phyloP scores from a whole-genome alignment of 2,888 invertebrate species.

The Ophion ellenae region DNA sequence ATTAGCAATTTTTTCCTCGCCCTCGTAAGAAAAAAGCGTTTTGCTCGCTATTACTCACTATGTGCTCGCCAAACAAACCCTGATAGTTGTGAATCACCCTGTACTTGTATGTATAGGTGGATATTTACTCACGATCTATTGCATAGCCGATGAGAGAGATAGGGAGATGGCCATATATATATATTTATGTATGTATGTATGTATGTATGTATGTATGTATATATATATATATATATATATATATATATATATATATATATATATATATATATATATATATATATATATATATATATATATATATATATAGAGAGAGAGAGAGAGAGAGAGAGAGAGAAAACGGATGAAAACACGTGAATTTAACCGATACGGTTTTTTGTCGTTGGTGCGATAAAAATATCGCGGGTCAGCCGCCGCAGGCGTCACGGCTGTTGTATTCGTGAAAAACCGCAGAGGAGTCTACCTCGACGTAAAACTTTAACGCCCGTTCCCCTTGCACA shows the following conservation, averaged over 20 bases:
- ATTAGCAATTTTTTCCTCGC: neutral
- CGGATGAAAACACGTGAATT: constrained; percentile 48
- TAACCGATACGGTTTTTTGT: constrained; percentile 61
- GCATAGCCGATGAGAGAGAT: neutral
- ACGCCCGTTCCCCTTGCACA: neutral
- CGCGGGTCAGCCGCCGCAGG: constrained; percentile 35
- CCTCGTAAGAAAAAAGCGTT: no score
- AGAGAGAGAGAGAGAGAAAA: constrained; percentile 29
- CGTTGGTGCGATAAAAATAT: constrained; percentile 60
- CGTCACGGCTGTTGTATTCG: constrained; percentile 14
- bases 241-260: no score
- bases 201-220: no score
- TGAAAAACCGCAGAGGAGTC: constrained; percentile 49
- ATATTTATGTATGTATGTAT: no score
- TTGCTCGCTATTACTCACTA: no score
- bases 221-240: no score
- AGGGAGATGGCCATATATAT: no score
- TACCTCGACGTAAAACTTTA: constrained; percentile 38
- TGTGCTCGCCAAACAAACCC: no score
- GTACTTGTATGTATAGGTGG: neutral
- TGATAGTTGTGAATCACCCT: constrained; percentile 45
- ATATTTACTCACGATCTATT: constrained; percentile 8
- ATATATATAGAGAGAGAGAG: no score
- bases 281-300: no score
- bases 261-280: no score